phyloP scores from a whole-genome alignment of 2,113 vertebrate species.

The Cricetomys ansorgei region DNA sequence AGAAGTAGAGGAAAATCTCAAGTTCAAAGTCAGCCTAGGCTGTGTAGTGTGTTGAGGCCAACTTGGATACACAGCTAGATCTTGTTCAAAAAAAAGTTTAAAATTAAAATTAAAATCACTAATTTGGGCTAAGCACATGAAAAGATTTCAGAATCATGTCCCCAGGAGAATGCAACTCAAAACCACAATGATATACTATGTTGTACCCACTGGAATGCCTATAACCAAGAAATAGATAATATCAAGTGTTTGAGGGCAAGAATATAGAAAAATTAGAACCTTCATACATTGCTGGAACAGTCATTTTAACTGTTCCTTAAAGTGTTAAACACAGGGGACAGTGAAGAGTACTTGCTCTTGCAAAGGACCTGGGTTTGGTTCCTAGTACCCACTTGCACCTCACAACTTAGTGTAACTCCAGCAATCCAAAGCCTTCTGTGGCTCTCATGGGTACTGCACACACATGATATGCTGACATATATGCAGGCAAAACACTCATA shows the following conservation, averaged over 20 bases:
- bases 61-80: not conserved
- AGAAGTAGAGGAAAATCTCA: not conserved
- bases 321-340: not conserved
- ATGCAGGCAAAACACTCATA: not conserved
- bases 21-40: not conserved
- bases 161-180: not conserved
- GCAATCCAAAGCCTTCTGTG: not conserved
- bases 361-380: not conserved
- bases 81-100: not conserved
- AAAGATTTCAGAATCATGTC: constrained; percentile 8
- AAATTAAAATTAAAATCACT: constrained; percentile 30
- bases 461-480: not conserved
- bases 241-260: constrained; percentile 9
- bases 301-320: not conserved
- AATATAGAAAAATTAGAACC: not conserved
- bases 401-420: not conserved
- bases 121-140: constrained; percentile 13
- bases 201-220: not conserved
- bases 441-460: not conserved
- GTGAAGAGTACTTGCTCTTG: not conserved
- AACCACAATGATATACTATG: not conserved
- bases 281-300: not conserved
- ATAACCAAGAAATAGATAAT: not conserved
- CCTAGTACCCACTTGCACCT: not conserved
- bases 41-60: not conserved